Evolutionary conservation across 2,113 vertebrate species (phyloP).

Genomic region (Gallinago undulata): DNA sequence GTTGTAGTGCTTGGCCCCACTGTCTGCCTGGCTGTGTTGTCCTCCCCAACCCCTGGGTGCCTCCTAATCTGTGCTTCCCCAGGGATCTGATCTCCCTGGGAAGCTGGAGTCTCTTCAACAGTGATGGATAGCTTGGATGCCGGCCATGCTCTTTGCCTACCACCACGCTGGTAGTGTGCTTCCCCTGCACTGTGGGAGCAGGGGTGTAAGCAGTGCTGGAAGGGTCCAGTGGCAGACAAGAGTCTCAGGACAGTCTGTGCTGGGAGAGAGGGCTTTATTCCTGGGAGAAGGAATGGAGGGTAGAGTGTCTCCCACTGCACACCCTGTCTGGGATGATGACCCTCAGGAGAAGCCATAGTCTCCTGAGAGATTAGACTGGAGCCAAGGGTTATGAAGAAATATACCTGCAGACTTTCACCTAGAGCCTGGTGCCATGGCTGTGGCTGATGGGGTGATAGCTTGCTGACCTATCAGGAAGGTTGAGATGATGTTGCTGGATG

Average conservation of each 20-base stretch:
- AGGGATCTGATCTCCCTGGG: not conserved
- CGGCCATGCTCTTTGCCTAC: not conserved
- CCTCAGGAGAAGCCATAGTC: not conserved
- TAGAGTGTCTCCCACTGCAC: not conserved
- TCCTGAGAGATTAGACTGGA: not conserved
- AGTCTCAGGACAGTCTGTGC: not conserved
- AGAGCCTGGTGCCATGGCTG: not conserved
- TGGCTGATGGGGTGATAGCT: not conserved
- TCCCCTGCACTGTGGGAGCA: not conserved
- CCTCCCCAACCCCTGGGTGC: not conserved
- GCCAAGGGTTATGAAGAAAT: not conserved
- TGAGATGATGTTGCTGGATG: not conserved
- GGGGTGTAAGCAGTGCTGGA: not conserved
- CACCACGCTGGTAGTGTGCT: not conserved
- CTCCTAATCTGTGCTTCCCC: not conserved
- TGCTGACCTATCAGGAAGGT: not conserved
- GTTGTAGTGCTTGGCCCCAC: not conserved
- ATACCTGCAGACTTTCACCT: not conserved
- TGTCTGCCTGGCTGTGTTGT: not conserved
- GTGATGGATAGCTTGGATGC: not conserved
- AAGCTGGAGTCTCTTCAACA: not conserved
- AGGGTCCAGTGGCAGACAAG: not conserved
- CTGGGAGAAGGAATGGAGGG: not conserved
- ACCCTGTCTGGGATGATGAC: fast-evolving
- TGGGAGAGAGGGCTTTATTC: not conserved